phyloP scores from a whole-genome alignment of 2,888 invertebrate species.

The Limnephilus marmoratus region DNA sequence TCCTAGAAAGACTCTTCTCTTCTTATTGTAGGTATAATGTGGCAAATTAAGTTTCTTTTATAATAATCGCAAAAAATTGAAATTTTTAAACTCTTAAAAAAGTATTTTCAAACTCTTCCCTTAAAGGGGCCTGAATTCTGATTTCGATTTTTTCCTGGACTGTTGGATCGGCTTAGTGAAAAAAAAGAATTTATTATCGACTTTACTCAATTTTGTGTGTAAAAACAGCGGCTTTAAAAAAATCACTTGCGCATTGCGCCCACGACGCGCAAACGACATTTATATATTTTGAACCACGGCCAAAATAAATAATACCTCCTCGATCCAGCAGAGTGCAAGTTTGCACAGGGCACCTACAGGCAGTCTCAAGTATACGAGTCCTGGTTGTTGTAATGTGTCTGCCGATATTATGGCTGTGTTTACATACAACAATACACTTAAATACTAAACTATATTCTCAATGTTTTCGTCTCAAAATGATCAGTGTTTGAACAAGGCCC shows the following conservation, averaged over 20 bases:
- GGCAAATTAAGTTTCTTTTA: no score
- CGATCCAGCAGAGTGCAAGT: not conserved
- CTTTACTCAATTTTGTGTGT: no score
- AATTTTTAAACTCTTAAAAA: no score
- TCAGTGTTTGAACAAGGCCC: conserved; percentile 42
- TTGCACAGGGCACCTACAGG: not conserved
- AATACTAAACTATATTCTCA: conserved; percentile 51
- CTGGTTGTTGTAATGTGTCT: not conserved
- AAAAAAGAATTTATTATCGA: no score
- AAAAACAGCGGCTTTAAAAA: not conserved
- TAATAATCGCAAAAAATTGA: no score
- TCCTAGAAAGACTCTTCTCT: no score
- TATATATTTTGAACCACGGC: not conserved
- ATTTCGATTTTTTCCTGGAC: no score
- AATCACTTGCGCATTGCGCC: not conserved
- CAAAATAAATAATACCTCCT: not conserved
- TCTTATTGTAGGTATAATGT: no score
- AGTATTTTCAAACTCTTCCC: no score
- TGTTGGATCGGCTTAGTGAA: no score
- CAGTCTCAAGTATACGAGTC: not conserved
- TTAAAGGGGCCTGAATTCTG: no score
- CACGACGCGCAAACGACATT: not conserved
- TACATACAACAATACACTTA: conserved; percentile 2
- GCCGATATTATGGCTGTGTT: conserved; percentile 2
- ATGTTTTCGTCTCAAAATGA: conserved; percentile 55